These are phyloP conservation scores for Leucoraja erinaceus DNA, from an alignment of 2,113 vertebrate species.

Conservation along the genomic window DNA sequence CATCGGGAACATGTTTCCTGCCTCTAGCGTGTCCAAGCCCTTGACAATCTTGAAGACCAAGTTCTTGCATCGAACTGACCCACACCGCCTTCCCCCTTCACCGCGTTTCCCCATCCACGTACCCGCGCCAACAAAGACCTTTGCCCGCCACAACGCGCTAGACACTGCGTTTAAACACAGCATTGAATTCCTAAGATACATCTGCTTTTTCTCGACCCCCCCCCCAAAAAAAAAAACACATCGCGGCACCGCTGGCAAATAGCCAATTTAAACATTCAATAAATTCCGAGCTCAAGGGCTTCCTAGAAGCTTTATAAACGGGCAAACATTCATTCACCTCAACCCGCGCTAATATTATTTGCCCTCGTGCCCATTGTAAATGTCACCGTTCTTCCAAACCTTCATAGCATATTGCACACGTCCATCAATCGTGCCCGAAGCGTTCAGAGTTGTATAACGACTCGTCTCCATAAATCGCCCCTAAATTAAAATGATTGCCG, in stretches of 20 bases:
- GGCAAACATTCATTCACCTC: background rate
- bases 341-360: background rate
- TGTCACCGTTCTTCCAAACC: background rate
- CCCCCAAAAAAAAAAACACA: background rate
- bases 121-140: too few species aligned
- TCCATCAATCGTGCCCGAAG: background rate
- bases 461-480: too few species aligned
- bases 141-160: too few species aligned
- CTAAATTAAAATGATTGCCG: background rate
- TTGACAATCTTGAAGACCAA: too few species aligned
- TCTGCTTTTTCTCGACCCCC: background rate
- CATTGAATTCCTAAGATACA: conserved; percentile 13
- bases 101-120: too few species aligned
- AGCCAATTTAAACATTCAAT: background rate
- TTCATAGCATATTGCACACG: background rate
- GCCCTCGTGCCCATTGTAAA: background rate
- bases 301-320: background rate
- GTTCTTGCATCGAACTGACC: too few species aligned
- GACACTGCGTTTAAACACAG: background rate
- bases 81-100: too few species aligned
- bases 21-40: too few species aligned
- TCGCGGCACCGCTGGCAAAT: background rate
- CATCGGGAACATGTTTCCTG: too few species aligned
- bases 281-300: background rate
- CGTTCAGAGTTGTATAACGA: background rate